Evolutionary conservation across 2,113 vertebrate species (phyloP), one percentile per base, ranked within the genome.

Genomic region (Bostrychus sinensis): DNA sequence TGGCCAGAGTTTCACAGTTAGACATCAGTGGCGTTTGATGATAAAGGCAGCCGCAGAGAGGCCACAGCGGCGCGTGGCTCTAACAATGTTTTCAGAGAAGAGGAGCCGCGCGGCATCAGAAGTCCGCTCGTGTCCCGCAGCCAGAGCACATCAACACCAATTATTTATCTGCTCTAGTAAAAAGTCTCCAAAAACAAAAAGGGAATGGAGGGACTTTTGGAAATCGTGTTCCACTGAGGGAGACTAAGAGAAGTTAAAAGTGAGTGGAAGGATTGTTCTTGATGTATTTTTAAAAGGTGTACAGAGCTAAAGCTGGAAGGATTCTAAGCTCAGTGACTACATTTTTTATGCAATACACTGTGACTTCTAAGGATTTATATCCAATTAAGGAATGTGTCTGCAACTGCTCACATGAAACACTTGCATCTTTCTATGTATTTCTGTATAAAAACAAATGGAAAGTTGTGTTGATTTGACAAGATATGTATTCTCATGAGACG

Each of bases 21-120:
- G 41, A 55, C 62, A 34, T 61, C 50, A 17, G 50, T 48, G 70
- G 17, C 20, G 34, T 36, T 62, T 38, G 54, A 63, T 57, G 36
- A 42, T 19, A 20, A 36, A 17, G 20, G 39, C 20, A 22, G 56
- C 42, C n/a, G 22, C 39, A n/a, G 30, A 55, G 13, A 38, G 12
- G 12, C 19, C 42, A 30, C 22, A 14, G 46, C 8, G 16, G 14
- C 2, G 10, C 9, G 34, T 17, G 13, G 50, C 20, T n/a, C 43
- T 59, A 37, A 20, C 56, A 45, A 11, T 37, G 48, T 20, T 26
- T 42, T 45, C 25, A 45, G 16, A 26, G 30, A 7, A 8, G 30
- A 32, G 30, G 5, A 32, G 30, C 30, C n/a, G n/a, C n/a, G n/a
- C n/a, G 8, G 14, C 38, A 26, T 36, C 10, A 17, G 20, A 43